A percentile compares a stretch with the other conserved stretches of the same genome.
Conservation (phyloP, 1,140 invertebrate genomes). For the Drosophila truncata region DNA sequence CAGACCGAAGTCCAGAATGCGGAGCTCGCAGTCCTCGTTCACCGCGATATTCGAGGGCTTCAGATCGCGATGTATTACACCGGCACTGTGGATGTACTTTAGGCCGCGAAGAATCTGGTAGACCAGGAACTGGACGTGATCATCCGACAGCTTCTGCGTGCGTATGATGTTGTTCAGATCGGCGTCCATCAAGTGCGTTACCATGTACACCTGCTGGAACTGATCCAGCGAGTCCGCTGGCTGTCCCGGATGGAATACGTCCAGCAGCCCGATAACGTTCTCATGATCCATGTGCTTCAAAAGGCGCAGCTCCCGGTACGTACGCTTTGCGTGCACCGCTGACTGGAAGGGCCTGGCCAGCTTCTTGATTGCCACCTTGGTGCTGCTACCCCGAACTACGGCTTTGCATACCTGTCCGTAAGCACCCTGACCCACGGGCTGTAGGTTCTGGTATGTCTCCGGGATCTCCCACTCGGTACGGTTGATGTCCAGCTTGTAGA, state of each 20-base stretch:
- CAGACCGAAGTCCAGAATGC: conserved; percentile 99
- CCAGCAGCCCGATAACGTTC: conserved; percentile 97
- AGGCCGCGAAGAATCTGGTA: conserved; percentile 99
- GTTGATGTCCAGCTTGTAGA: conserved; percentile 96
- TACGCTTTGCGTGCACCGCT: conserved; percentile 99
- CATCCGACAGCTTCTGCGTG: conserved; percentile 98
- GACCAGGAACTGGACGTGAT: conserved; percentile 99
- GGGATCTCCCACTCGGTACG: conserved; percentile 99
- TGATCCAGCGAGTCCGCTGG: conserved; percentile 88
- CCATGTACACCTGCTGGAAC: conserved; percentile 97
- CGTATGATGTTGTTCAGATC: conserved; percentile 99
- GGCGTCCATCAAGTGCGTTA: conserved; percentile 99
- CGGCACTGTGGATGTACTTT: conserved; percentile 99
- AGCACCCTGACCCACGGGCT: conserved; percentile 97
- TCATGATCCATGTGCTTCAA: conserved; percentile 99
- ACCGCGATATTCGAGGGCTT: conserved; percentile 99
- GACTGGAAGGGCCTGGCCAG: conserved; percentile 98
- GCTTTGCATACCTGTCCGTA: conserved; percentile 93
- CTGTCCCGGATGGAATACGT: conserved; percentile 95
- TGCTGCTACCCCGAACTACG: conserved; percentile 90
- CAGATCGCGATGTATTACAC: conserved; percentile 99
- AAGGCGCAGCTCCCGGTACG: conserved; percentile 97
- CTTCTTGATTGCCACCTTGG: conserved; percentile 99
- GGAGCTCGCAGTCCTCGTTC: conserved; percentile 99
- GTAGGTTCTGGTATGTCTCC: conserved; percentile 95